These are phyloP conservation scores for Campaea margaritaria DNA, from an alignment of 2,888 invertebrate species.

Conservation along the genomic window DNA sequence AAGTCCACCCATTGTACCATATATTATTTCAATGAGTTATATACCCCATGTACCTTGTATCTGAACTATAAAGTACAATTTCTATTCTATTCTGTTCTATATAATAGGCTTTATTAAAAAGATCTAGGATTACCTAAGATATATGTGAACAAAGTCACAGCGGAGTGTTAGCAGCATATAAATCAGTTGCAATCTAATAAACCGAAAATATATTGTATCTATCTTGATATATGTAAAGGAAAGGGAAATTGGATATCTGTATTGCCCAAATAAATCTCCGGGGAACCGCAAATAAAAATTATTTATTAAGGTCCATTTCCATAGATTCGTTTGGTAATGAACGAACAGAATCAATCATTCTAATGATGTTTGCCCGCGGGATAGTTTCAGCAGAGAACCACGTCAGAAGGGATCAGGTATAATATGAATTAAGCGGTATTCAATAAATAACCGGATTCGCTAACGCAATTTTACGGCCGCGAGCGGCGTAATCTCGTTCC, in stretches of 20 bases:
- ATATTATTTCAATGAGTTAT: no score
- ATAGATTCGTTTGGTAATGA: constrained; percentile 30
- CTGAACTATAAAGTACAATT: no score
- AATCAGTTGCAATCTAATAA: constrained; percentile 21
- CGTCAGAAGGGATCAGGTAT: neutral
- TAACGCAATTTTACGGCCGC: no score
- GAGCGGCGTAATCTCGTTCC: no score
- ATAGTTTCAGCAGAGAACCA: constrained; percentile 7
- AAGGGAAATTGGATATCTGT: constrained; percentile 33
- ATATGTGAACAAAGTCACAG: neutral
- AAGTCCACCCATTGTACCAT: no score
- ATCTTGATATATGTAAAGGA: constrained; percentile 29
- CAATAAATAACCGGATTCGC: neutral
- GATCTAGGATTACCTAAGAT: no score
- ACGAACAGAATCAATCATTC: constrained; percentile 30
- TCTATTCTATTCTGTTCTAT: no score
- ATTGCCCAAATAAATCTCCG: constrained; percentile 24
- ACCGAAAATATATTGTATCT: constrained; percentile 16
- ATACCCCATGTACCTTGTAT: no score
- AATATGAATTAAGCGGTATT: neutral
- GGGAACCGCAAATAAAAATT: constrained; percentile 30
- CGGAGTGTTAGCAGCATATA: neutral
- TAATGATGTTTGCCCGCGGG: constrained; percentile 26
- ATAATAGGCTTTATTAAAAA: no score
- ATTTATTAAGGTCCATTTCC: constrained; percentile 28